These are phyloP conservation scores for Lepidotrigona ventralis DNA, from an alignment of 1,140 invertebrate genomes.

Conservation along the genomic window DNA sequence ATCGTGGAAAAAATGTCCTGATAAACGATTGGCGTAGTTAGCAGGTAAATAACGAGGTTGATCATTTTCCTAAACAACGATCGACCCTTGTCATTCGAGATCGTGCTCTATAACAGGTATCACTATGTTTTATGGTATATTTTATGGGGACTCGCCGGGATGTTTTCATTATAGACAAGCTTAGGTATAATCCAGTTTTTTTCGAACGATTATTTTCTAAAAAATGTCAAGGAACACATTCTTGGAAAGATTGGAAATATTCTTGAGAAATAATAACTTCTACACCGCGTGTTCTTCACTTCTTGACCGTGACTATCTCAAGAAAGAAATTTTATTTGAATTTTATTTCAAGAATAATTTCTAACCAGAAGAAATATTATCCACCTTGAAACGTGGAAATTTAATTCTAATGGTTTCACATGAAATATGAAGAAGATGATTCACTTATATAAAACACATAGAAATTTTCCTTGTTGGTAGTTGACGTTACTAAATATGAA, in stretches of 20 bases:
- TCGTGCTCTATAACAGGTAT: slow-evolving; percentile 19
- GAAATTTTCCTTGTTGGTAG: not conserved
- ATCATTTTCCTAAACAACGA: slow-evolving; percentile 45
- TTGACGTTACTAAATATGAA: not conserved
- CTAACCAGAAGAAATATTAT: not conserved
- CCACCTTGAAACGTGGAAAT: not conserved
- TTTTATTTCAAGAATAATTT: not conserved
- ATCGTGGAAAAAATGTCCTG: not conserved
- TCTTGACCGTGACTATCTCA: not conserved
- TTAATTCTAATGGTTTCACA: not conserved
- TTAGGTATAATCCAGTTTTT: not conserved
- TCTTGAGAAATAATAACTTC: no score
- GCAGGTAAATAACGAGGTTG: slow-evolving; percentile 32
- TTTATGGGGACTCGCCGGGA: not conserved
- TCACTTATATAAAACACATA: not conserved
- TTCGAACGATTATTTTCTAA: not conserved
- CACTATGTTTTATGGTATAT: slow-evolving; percentile 4
- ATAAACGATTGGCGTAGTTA: not conserved
- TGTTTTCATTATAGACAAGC: not conserved
- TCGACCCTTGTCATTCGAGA: slow-evolving; percentile 48
- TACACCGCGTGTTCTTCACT: no score
- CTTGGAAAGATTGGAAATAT: no score
- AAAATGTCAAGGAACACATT: no score
- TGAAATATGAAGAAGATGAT: not conserved
- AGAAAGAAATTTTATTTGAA: not conserved